A percentile compares a stretch with the other conserved stretches of the same genome.
These are phyloP conservation scores for Peromyscus polionotus DNA, from an alignment of 2,113 vertebrate species.

Conservation along the genomic window DNA sequence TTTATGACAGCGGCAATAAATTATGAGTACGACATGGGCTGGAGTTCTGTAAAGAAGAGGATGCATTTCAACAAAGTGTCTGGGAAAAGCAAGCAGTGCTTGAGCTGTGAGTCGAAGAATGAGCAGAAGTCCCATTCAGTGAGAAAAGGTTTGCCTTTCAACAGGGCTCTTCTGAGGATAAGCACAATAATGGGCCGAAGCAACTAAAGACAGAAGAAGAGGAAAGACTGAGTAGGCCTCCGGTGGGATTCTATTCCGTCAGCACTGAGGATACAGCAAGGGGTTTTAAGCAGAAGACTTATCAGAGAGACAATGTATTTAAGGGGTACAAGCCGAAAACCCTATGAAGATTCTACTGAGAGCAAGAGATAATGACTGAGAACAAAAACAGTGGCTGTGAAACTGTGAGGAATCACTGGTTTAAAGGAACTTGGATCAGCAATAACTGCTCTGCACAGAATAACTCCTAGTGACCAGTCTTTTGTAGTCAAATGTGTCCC, in stretches of 20 bases:
- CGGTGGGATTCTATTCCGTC: neutral
- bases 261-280: neutral
- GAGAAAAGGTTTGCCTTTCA: neutral
- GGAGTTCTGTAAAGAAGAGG: neutral
- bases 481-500: neutral
- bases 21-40: neutral
- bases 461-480: neutral
- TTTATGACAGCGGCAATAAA: neutral
- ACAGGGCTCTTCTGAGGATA: neutral
- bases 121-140: neutral
- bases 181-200: neutral
- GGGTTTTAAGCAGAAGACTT: neutral
- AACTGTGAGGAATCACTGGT: neutral
- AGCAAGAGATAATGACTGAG: neutral
- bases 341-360: neutral
- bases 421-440: neutral
- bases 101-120: accelerated
- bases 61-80: neutral
- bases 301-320: neutral
- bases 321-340: neutral
- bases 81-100: neutral
- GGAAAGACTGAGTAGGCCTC: neutral
- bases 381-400: neutral
- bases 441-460: neutral
- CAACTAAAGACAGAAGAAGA: neutral